phyloP scores from a whole-genome alignment of 2,888 invertebrate species.

The Noctua comes region DNA sequence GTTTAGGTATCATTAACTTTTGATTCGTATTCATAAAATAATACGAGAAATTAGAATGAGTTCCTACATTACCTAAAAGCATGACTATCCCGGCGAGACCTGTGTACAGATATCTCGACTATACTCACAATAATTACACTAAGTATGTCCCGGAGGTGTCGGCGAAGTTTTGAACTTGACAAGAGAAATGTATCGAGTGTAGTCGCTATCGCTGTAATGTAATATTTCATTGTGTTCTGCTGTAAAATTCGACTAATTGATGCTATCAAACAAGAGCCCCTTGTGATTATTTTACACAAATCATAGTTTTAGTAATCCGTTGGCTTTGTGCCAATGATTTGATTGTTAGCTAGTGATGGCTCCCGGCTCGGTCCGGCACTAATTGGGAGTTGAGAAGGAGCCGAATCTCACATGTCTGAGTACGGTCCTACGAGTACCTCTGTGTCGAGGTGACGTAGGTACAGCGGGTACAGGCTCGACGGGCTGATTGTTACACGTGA shows the following conservation, averaged over 20 bases:
- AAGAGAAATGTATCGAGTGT: background rate
- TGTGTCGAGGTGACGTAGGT: background rate
- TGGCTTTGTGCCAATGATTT: background rate
- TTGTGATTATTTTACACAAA: slow-evolving; percentile 5
- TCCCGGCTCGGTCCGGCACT: background rate
- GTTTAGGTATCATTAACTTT: background rate
- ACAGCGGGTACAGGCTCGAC: background rate
- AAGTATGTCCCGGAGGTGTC: background rate
- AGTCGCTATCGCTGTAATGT: background rate
- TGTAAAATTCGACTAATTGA: background rate
- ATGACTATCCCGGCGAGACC: background rate
- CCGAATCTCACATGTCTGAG: background rate
- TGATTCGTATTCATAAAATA: background rate
- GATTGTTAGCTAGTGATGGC: slow-evolving; percentile 9
- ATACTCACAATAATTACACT: slow-evolving; percentile 1
- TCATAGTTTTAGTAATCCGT: background rate
- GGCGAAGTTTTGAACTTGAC: background rate
- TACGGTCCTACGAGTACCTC: background rate
- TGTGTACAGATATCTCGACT: background rate
- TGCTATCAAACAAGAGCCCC: background rate
- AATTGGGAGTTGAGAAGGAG: background rate
- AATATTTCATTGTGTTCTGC: background rate
- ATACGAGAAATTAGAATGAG: background rate
- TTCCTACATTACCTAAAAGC: background rate
- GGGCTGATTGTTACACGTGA: background rate